Percentiles rank a stretch among this genome's conserved stretches.
Evolutionary conservation across 1,140 invertebrate species (phyloP).

Genomic region (Micrasema longulum): DNA sequence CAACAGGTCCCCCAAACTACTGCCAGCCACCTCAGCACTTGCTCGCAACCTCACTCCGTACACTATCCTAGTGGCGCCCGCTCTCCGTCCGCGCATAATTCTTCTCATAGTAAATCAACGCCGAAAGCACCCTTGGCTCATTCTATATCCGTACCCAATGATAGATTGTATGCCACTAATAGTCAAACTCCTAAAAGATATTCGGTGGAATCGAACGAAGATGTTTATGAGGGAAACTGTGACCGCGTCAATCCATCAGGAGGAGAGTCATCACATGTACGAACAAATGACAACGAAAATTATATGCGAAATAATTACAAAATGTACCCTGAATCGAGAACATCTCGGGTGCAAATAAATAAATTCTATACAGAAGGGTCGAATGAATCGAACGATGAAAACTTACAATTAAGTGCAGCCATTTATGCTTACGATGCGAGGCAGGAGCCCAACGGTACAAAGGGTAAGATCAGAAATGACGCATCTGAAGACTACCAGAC

Average conservation of each 20-base stretch:
- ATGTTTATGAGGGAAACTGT: neutral
- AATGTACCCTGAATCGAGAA: conserved; percentile 33
- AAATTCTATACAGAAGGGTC: conserved; percentile 41
- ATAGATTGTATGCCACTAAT: conserved; percentile 23
- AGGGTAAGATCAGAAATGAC: conserved; percentile 28
- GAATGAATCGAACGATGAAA: conserved; percentile 48
- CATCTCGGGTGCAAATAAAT: conserved; percentile 36
- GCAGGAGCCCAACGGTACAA: conserved; percentile 28
- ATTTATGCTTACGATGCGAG: conserved; percentile 26
- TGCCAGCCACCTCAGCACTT: neutral
- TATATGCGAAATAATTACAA: conserved; percentile 39
- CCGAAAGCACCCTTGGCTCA: conserved; percentile 31
- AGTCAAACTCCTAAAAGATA: conserved; percentile 26
- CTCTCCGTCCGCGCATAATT: conserved; percentile 5
- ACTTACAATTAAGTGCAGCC: conserved; percentile 31
- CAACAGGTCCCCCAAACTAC: conserved; percentile 40
- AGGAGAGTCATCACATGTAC: conserved; percentile 5
- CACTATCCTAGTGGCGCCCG: neutral
- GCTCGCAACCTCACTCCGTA: neutral
- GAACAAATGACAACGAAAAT: conserved; percentile 26
- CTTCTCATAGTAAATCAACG: neutral
- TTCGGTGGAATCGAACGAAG: conserved; percentile 17
- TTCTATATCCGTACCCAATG: conserved; percentile 32
- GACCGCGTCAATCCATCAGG: neutral
- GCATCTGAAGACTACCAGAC: conserved; percentile 5